Percentiles rank a stretch among this genome's conserved stretches.
phyloP scores from a whole-genome alignment of 2,888 invertebrate species.

The Thalpophila matura region DNA sequence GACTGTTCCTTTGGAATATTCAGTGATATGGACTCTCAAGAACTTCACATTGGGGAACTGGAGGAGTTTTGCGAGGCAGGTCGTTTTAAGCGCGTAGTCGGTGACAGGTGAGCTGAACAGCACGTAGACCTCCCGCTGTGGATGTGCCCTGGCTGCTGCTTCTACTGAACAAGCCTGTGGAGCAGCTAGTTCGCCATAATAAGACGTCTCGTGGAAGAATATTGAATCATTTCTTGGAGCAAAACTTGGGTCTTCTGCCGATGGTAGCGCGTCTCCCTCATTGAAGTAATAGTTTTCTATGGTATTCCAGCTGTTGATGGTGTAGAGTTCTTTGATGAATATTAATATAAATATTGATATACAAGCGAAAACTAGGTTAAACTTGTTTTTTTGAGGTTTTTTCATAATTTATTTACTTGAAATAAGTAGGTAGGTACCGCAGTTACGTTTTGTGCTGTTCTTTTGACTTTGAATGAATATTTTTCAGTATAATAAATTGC shows the following conservation, averaged over 20 bases:
- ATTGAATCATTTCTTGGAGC: conserved; percentile 85
- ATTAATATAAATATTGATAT: conserved; percentile 15
- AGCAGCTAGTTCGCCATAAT: conserved; percentile 86
- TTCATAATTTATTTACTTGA: conserved; percentile 5
- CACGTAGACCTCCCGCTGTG: conserved; percentile 89
- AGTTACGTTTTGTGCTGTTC: background rate
- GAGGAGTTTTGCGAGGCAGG: conserved; percentile 29
- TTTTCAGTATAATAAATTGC: conserved; percentile 4
- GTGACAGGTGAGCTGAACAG: conserved; percentile 75
- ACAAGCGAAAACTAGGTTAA: conserved; percentile 21
- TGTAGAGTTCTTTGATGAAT: background rate
- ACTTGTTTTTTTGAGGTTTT: conserved; percentile 19
- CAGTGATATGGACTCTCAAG: conserved; percentile 42
- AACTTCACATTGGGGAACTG: conserved; percentile 39
- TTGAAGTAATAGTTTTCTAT: conserved; percentile 4
- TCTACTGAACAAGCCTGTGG: conserved; percentile 93
- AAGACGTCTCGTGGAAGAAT: conserved; percentile 93
- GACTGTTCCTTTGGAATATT: conserved; percentile 71
- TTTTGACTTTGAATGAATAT: conserved; percentile 3
- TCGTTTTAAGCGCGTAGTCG: conserved; percentile 15
- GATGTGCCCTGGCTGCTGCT: conserved; percentile 92
- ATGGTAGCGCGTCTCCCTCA: conserved; percentile 62
- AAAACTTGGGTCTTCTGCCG: conserved; percentile 58
- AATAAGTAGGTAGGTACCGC: too few species aligned
- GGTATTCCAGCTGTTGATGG: background rate